Evolutionary conservation across 2,113 vertebrate species (phyloP).

Genomic region (Setophaga kirtlandii): DNA sequence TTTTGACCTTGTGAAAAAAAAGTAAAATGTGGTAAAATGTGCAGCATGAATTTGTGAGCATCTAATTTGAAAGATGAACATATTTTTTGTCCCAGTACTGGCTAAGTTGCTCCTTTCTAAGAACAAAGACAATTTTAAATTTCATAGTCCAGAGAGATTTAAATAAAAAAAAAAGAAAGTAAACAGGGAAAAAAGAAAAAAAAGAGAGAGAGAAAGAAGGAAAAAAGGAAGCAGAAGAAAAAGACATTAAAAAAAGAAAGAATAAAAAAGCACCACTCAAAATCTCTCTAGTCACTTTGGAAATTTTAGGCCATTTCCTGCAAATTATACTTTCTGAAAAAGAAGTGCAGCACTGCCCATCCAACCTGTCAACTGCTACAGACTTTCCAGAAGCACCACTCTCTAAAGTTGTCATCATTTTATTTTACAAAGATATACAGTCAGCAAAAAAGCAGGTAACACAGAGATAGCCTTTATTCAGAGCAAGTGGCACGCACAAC

Average conservation of each 20-base stretch:
- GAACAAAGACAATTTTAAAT: background rate
- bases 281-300: background rate
- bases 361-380: background rate
- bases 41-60: background rate
- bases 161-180: too few species aligned
- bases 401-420: constrained; percentile 57
- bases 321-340: background rate
- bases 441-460: background rate
- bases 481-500: background rate
- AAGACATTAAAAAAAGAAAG: too few species aligned
- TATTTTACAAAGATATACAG: constrained; percentile 26
- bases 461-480: background rate
- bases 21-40: background rate
- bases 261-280: background rate
- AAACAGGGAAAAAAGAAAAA: too few species aligned
- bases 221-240: background rate
- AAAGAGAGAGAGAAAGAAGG: accelerated
- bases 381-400: constrained; percentile 38
- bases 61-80: background rate
- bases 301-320: background rate
- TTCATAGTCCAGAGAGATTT: accelerated
- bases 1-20: background rate
- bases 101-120: background rate
- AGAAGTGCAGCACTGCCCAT: background rate
- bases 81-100: background rate